Evolutionary conservation across 2,888 invertebrate genomes (phyloP).

Genomic region (Epsilonema sp.): DNA sequence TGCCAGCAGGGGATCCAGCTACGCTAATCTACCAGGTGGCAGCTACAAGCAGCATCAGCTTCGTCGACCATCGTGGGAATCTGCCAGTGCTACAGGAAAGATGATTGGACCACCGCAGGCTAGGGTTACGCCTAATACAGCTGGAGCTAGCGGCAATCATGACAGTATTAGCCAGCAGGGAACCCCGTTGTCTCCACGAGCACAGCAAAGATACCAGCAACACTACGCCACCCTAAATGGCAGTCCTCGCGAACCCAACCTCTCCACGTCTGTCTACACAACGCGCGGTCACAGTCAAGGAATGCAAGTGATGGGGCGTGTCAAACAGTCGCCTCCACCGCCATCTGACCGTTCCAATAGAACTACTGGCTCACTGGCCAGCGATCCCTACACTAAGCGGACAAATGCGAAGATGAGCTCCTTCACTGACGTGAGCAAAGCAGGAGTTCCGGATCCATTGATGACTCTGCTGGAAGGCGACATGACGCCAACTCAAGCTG

Average conservation of each 20-base stretch:
- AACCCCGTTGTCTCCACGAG: no score
- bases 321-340: background rate
- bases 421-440: background rate
- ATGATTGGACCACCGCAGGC: background rate
- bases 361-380: background rate
- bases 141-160: no score
- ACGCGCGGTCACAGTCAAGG: background rate
- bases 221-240: background rate
- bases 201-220: background rate
- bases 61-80: background rate
- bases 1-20: slow-evolving; percentile 6
- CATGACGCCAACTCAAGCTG: background rate
- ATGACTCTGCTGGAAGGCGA: background rate
- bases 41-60: background rate
- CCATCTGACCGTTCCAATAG: no score
- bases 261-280: no score
- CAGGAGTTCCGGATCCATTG: no score
- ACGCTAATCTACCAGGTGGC: slow-evolving; percentile 3
- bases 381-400: background rate
- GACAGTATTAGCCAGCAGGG: background rate
- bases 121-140: background rate
- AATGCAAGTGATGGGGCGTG: no score
- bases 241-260: background rate
- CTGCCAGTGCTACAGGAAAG: background rate
- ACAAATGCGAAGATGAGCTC: background rate